Percentiles rank a stretch among this genome's conserved stretches.
These are phyloP conservation scores for Penaeus chinensis DNA, from an alignment of 1,140 invertebrate genomes.

Conservation along the genomic window DNA sequence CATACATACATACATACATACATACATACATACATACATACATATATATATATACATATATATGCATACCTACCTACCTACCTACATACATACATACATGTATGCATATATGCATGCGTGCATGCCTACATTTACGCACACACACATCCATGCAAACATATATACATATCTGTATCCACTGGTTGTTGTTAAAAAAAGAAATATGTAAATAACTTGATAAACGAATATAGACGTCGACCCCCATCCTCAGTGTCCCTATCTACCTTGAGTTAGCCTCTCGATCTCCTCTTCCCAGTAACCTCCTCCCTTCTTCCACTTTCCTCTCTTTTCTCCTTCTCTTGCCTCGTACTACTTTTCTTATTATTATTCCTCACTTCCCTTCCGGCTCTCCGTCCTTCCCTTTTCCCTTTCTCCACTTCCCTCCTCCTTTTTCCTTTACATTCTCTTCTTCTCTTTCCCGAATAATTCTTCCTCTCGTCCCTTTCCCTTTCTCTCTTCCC, in stretches of 20 bases:
- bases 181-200: background rate
- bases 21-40: background rate
- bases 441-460: background rate
- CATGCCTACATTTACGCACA: background rate
- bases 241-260: background rate
- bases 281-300: no score
- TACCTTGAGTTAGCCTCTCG: no score
- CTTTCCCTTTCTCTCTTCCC: background rate
- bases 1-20: background rate
- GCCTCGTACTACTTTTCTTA: no score
- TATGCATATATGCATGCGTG: background rate
- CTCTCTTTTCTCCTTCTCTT: no score
- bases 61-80: background rate
- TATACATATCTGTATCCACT: conserved; percentile 6
- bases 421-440: background rate
- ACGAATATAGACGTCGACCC: background rate
- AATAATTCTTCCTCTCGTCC: background rate
- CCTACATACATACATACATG: background rate
- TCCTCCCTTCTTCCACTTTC: no score
- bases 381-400: no score
- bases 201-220: background rate
- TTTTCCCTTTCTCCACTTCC: no score
- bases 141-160: background rate
- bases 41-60: conserved; percentile 9
- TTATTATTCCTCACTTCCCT: no score